Conservation (phyloP, 2,113 vertebrate species). For the Genyomyrus donnyi region DNA sequence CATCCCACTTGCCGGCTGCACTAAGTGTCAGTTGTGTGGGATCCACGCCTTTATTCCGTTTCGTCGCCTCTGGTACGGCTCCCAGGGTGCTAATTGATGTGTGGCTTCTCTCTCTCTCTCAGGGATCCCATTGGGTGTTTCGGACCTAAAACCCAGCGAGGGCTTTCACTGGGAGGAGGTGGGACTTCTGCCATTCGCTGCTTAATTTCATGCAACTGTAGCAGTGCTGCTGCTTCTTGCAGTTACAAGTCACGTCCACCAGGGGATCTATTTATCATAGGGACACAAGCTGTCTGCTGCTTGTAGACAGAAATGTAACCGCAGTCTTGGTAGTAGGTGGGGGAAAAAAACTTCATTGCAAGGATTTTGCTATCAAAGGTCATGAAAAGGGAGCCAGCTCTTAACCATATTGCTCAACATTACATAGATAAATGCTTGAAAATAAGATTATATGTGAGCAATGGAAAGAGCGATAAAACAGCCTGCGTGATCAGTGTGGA, state of each 20-base stretch:
- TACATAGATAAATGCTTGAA: not conserved
- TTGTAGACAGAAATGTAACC: not conserved
- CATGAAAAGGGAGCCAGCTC: not conserved
- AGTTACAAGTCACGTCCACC: constrained; percentile 34
- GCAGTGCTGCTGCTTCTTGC: constrained; percentile 26
- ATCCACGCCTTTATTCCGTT: constrained; percentile 5
- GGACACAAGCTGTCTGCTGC: constrained; percentile 22
- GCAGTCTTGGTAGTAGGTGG: not conserved
- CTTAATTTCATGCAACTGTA: constrained; percentile 35
- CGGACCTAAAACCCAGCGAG: constrained; percentile 8
- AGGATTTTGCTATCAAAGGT: not conserved
- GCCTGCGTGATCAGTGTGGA: not conserved
- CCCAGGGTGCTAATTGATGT: constrained; percentile 38
- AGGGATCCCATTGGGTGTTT: constrained; percentile 8
- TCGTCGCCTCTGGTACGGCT: constrained; percentile 25
- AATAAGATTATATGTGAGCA: not conserved
- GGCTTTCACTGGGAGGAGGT: constrained; percentile 21
- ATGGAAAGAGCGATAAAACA: too few species aligned
- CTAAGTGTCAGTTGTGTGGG: not conserved
- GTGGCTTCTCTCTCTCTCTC: constrained; percentile 19
- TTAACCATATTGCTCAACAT: not conserved
- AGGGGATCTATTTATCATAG: constrained; percentile 45
- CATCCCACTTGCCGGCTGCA: not conserved
- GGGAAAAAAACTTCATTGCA: not conserved
- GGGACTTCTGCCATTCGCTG: constrained; percentile 37